phyloP scores from a whole-genome alignment of 2,797 vertebrate genomes.

The Coranthus polyacanthus region DNA sequence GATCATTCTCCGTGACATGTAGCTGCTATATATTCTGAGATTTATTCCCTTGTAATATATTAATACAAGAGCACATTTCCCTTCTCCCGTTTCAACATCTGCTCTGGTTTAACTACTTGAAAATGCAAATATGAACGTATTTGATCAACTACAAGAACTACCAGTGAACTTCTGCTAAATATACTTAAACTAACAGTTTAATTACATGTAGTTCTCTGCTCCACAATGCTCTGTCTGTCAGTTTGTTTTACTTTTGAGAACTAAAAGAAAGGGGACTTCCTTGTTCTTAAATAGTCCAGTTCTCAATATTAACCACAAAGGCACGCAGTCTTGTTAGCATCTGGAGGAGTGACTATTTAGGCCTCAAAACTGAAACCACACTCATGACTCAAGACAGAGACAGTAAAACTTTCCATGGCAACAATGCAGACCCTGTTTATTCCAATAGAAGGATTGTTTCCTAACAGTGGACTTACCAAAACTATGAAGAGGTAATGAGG shows the following conservation, averaged over 20 bases:
- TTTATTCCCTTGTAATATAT: too few relatives aligned
- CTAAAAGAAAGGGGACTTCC: conserved; percentile 10
- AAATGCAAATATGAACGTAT: too few relatives aligned
- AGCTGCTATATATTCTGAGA: too few relatives aligned
- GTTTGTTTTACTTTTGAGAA: background rate
- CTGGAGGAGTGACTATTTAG: conserved; percentile 30
- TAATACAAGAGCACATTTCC: too few relatives aligned
- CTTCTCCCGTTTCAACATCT: too few relatives aligned
- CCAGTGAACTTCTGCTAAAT: too few relatives aligned
- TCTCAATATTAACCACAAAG: conserved; percentile 12
- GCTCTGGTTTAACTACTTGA: too few relatives aligned
- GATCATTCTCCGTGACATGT: too few relatives aligned
- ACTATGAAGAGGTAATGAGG: conserved; percentile 41
- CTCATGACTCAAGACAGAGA: conserved; percentile 33
- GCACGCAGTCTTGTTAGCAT: conserved; percentile 29
- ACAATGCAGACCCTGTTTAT: conserved; percentile 55
- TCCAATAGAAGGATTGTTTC: conserved; percentile 39
- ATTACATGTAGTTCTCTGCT: too few relatives aligned
- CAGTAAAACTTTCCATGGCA: conserved; percentile 65
- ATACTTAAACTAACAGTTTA: too few relatives aligned
- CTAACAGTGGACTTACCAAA: conserved; percentile 46
- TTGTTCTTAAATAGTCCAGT: conserved; percentile 8
- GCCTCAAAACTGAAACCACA: conserved; percentile 64
- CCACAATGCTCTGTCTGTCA: too few relatives aligned
- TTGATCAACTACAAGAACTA: too few relatives aligned